A percentile compares a stretch with the other conserved stretches of the same genome.
Evolutionary conservation across 1,140 invertebrate genomes (phyloP).

Genomic region (Hylyphantes graminicola): DNA sequence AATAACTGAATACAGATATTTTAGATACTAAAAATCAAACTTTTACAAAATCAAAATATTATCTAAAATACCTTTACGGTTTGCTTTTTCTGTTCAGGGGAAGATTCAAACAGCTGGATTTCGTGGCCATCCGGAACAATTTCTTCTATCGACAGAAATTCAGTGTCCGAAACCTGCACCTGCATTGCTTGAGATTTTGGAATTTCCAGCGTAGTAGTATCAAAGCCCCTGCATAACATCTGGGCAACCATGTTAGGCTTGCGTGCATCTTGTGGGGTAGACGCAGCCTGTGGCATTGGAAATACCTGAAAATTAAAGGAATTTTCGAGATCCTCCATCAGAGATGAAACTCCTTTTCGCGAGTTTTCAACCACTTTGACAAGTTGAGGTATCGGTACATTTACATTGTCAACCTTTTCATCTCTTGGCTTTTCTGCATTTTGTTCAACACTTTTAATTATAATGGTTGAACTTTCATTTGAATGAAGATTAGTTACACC

Average conservation of each 20-base stretch:
- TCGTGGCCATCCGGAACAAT: background rate
- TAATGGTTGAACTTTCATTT: no score
- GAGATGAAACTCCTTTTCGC: background rate
- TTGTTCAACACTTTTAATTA: no score
- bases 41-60: background rate
- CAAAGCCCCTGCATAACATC: no score
- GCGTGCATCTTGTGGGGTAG: background rate
- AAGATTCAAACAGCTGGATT: background rate
- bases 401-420: no score
- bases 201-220: no score
- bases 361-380: no score
- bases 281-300: slow-evolving; percentile 1
- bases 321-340: no score
- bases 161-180: background rate
- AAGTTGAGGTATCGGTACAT: no score
- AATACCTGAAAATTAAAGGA: background rate
- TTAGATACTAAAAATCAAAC: background rate
- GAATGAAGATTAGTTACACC: no score
- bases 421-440: no score
- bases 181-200: no score
- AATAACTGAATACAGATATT: no score
- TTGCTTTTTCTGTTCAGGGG: background rate
- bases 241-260: background rate
- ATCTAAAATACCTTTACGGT: background rate
- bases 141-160: background rate